phyloP scores from a whole-genome alignment of 1,140 invertebrate species.

The Drosophila ironensis region DNA sequence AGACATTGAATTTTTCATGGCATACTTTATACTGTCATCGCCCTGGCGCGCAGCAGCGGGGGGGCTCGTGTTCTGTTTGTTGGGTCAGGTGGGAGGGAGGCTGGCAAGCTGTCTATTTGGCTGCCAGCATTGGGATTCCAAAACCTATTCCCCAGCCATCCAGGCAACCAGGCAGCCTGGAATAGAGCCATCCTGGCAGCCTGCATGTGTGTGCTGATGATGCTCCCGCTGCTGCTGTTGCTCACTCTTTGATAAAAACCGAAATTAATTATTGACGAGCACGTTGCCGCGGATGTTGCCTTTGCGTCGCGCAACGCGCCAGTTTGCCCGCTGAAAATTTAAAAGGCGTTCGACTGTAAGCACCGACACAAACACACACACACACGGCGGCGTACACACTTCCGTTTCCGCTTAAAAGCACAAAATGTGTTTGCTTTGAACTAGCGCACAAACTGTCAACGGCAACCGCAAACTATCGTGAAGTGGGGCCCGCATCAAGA shows the following conservation, averaged over 20 bases:
- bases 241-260: constrained; percentile 73
- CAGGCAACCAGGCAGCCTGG: neutral
- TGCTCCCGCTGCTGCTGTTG: constrained; percentile 35
- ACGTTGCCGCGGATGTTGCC: constrained; percentile 34
- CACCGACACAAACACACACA: constrained; percentile 25
- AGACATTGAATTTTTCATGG: constrained; percentile 71
- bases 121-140: constrained; percentile 17
- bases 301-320: constrained; percentile 2
- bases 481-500: constrained; percentile 21
- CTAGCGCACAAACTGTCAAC: constrained; percentile 64
- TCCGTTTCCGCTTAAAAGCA: constrained; percentile 70
- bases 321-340: constrained; percentile 60
- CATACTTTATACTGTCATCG: constrained; percentile 59
- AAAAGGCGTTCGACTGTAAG: constrained; percentile 78
- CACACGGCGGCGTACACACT: constrained; percentile 10
- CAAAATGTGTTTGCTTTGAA: constrained; percentile 67
- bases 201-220: constrained; percentile 19
- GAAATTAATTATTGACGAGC: constrained; percentile 77
- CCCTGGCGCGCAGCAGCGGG: constrained; percentile 10
- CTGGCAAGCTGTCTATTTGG: constrained; percentile 51
- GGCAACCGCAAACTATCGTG: constrained; percentile 60
- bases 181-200: neutral
- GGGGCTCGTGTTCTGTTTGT: neutral
- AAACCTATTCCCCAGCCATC: constrained; percentile 48
- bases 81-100: neutral